These are phyloP conservation scores for Phyllopteryx taeniolatus DNA, from an alignment of 2,113 vertebrate species.

Conservation along the genomic window DNA sequence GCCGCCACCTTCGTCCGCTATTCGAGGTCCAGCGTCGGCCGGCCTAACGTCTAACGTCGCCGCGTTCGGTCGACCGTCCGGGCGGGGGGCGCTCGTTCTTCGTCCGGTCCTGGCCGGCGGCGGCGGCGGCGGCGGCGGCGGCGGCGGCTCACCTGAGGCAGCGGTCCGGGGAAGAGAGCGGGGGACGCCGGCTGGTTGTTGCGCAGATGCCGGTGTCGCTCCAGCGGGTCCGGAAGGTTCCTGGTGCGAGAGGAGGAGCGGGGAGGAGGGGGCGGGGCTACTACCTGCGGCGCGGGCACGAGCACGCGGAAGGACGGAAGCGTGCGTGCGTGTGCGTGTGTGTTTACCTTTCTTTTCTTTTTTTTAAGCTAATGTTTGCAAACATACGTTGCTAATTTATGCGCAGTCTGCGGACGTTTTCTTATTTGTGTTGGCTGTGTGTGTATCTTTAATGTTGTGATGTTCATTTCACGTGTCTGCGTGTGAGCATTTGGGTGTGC, in stretches of 20 bases:
- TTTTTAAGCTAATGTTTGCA: neutral
- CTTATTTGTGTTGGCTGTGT: no score
- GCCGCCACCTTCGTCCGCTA: neutral
- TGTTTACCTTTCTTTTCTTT: neutral
- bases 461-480: no score
- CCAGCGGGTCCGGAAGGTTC: neutral
- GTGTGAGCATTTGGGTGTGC: no score
- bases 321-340: neutral
- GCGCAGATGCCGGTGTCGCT: neutral
- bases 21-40: conserved; percentile 1
- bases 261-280: conserved; percentile 52
- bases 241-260: conserved; percentile 16
- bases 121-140: neutral
- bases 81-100: neutral
- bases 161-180: neutral
- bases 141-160: conserved; percentile 50
- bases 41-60: conserved; percentile 23
- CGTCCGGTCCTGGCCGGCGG: neutral
- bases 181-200: neutral
- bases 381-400: no score
- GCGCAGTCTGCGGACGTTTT: no score
- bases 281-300: conserved; percentile 56
- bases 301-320: neutral
- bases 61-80: no score
- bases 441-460: no score